Conservation (phyloP, 2,888 invertebrate species). For the Sphinx pinastri region DNA sequence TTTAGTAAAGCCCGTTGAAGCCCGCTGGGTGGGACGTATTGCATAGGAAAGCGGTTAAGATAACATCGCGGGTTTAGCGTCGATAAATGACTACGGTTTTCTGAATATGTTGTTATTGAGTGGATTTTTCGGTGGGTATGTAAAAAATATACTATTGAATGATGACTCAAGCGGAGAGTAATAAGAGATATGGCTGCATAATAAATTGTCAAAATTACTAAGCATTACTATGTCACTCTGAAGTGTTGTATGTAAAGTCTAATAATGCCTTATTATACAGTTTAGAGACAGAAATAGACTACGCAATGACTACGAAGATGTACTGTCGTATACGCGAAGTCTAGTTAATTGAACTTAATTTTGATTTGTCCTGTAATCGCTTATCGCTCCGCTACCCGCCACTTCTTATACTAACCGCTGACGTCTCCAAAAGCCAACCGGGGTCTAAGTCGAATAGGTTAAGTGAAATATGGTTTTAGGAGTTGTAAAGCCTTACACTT, state of each 20-base stretch:
- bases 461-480: conserved; percentile 53
- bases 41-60: conserved; percentile 41
- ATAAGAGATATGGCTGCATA: too few species aligned
- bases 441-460: conserved; percentile 33
- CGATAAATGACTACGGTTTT: not conserved
- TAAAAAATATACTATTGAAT: not conserved
- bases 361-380: not conserved
- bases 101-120: not conserved
- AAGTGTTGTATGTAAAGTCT: too few species aligned
- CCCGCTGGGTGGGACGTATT: conserved; percentile 32
- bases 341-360: too few species aligned
- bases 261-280: too few species aligned
- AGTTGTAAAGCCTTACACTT: conserved; percentile 43
- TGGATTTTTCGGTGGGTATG: not conserved
- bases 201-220: too few species aligned
- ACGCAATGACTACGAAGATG: too few species aligned
- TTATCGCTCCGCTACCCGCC: not conserved
- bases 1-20: conserved; percentile 39
- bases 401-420: not conserved
- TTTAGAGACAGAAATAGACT: too few species aligned
- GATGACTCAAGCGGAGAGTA: too few species aligned
- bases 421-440: conserved; percentile 3
- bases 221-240: too few species aligned
- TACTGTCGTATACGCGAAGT: too few species aligned
- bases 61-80: conserved; percentile 32